Conservation (phyloP, 2,113 vertebrate species). For the Buteo buteo region DNA sequence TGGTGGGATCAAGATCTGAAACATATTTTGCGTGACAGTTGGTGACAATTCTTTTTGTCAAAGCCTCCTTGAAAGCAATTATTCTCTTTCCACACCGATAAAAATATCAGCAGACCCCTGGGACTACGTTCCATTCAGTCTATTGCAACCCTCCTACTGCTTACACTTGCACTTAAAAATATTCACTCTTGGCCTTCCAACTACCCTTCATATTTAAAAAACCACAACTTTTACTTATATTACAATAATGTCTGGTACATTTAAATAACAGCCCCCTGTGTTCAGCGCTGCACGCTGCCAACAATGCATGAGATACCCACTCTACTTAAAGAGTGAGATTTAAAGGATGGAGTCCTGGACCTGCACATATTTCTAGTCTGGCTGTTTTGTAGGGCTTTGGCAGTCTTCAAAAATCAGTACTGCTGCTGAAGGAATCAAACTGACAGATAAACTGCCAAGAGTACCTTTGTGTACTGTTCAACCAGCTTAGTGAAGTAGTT, state of each 20-base stretch:
- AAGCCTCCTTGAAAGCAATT: not conserved
- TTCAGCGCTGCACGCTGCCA: accelerated
- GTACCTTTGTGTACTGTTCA: conserved; percentile 98
- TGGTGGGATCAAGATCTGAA: conserved; percentile 92
- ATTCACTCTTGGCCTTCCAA: not conserved
- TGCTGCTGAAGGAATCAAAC: not conserved
- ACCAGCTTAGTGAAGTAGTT: conserved; percentile 99
- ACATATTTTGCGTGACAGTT: not conserved
- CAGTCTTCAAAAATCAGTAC: not conserved
- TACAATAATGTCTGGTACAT: accelerated
- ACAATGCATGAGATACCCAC: accelerated
- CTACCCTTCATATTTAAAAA: not conserved
- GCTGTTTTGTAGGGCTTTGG: not conserved
- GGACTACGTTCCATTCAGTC: not conserved
- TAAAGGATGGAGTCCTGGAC: not conserved
- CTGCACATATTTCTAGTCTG: not conserved
- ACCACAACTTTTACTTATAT: not conserved
- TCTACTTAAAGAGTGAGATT: not conserved
- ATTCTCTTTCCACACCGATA: not conserved
- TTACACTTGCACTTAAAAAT: not conserved
- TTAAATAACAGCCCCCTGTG: not conserved
- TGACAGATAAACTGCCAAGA: not conserved
- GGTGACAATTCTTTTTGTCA: not conserved
- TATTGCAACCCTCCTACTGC: not conserved
- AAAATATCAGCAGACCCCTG: not conserved